Evolutionary conservation across 1,140 invertebrate species (phyloP).

Genomic region (Goniozus legneri): DNA sequence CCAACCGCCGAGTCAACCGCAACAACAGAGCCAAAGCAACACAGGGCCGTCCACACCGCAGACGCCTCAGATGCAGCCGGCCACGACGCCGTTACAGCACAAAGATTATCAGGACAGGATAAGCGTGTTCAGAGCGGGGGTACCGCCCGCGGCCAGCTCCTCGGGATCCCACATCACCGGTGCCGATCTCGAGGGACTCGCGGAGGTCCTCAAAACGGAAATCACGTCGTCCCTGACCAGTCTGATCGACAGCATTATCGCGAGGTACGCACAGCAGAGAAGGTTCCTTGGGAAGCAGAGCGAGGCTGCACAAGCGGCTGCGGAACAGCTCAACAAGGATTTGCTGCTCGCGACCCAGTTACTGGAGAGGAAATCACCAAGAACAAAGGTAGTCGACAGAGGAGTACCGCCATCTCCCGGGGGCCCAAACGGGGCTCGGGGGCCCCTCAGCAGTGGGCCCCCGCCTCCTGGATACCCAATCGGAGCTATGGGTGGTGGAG

Average conservation of each 20-base stretch:
- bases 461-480: conserved; percentile 53
- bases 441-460: conserved; percentile 51
- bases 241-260: conserved; percentile 85
- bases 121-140: conserved; percentile 43
- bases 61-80: conserved; percentile 32
- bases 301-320: conserved; percentile 69
- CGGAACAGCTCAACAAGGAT: conserved; percentile 80
- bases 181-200: conserved; percentile 79
- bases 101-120: conserved; percentile 53
- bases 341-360: conserved; percentile 73
- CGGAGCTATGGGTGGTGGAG: conserved; percentile 39
- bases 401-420: conserved; percentile 47
- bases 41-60: conserved; percentile 42
- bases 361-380: conserved; percentile 77
- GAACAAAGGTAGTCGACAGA: conserved; percentile 74
- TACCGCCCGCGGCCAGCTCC: conserved; percentile 41
- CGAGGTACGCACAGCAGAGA: conserved; percentile 78
- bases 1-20: conserved; percentile 47
- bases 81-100: conserved; percentile 54
- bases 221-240: conserved; percentile 78
- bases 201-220: conserved; percentile 85
- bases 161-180: conserved; percentile 62
- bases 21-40: conserved; percentile 39
- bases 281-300: conserved; percentile 72
- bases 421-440: conserved; percentile 48